A percentile compares a stretch with the other conserved stretches of the same genome.
Evolutionary conservation across 2,797 vertebrate genomes (phyloP).

Genomic region (Somateria mollissima): DNA sequence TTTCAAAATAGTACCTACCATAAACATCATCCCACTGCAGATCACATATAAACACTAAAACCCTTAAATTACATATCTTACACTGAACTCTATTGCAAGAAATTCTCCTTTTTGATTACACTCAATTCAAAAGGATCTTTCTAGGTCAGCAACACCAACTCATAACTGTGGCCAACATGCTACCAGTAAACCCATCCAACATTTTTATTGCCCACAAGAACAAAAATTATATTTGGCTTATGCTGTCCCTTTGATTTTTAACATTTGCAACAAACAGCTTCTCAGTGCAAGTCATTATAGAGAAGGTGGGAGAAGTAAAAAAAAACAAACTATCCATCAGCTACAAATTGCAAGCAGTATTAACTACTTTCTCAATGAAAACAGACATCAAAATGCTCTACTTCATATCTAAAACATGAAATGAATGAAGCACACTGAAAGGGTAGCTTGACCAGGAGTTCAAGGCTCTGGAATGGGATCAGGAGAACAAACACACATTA

Average conservation of each 20-base stretch:
- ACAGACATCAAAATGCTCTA: background rate
- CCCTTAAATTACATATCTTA: background rate
- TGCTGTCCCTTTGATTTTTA: background rate
- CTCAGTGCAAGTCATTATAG: background rate
- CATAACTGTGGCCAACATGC: background rate
- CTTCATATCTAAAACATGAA: background rate
- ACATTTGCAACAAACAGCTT: background rate
- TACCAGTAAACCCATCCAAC: background rate
- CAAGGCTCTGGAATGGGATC: conserved; percentile 47
- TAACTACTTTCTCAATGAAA: background rate
- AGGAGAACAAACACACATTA: conserved; percentile 42
- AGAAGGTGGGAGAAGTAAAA: background rate
- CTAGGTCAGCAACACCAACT: background rate
- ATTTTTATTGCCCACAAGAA: background rate
- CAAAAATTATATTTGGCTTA: background rate
- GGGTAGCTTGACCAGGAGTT: conserved; percentile 8
- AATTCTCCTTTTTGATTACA: background rate
- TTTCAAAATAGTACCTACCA: background rate
- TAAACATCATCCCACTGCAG: background rate
- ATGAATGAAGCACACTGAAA: background rate
- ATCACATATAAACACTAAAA: background rate
- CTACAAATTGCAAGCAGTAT: background rate
- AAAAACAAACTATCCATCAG: background rate
- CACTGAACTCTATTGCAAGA: background rate
- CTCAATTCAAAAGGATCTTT: background rate